Conservation (phyloP, 2,113 vertebrate genomes). For the Cathartes aura region DNA sequence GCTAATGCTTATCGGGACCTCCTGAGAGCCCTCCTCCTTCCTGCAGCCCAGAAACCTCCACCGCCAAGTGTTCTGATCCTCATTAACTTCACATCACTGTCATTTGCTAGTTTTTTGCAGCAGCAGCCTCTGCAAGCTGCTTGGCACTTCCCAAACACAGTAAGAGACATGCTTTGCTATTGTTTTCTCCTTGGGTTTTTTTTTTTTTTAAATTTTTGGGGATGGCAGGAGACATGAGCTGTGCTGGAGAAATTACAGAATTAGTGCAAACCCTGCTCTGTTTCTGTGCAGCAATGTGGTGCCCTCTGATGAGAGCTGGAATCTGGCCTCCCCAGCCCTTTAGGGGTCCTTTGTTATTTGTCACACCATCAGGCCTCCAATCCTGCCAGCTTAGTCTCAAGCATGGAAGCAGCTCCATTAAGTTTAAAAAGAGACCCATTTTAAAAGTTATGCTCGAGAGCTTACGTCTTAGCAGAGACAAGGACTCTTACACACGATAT, state of each 20-base stretch:
- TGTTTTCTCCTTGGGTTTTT: not conserved
- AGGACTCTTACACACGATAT: not conserved
- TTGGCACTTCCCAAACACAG: constrained; percentile 29
- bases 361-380: not conserved
- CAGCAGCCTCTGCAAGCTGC: not conserved
- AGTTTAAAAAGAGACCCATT: not conserved
- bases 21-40: constrained; percentile 29
- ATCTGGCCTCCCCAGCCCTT: not conserved
- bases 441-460: not conserved
- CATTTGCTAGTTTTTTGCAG: not conserved
- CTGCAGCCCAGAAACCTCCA: constrained; percentile 42
- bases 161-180: not conserved
- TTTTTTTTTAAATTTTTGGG: not conserved
- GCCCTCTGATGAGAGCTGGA: constrained; percentile 10
- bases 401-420: not conserved
- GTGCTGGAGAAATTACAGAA: not conserved
- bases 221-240: not conserved
- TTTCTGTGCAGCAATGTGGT: not conserved
- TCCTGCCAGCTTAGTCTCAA: not conserved
- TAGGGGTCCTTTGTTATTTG: not conserved
- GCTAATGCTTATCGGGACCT: constrained; percentile 62
- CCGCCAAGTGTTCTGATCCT: constrained; percentile 48
- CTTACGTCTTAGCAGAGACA: not conserved
- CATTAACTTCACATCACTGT: constrained; percentile 53
- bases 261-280: not conserved